Conservation (phyloP, 1,140 invertebrate genomes). For the Bombus affinis region DNA sequence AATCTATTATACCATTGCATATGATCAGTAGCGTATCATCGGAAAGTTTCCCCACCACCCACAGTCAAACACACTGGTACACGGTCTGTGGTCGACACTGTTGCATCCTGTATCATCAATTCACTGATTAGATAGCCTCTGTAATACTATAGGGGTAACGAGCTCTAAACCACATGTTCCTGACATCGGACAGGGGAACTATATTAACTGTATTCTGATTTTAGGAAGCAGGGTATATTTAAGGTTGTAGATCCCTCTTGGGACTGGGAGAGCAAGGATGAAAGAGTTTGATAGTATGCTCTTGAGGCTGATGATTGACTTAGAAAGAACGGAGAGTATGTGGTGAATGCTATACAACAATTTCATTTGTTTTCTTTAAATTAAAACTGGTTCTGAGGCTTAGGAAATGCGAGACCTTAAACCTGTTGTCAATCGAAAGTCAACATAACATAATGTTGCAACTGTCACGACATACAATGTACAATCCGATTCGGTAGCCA, state of each 20-base stretch:
- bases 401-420: not conserved
- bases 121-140: not conserved
- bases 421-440: not conserved
- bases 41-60: not conserved
- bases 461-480: slow-evolving; percentile 10
- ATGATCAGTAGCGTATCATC: not conserved
- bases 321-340: not conserved
- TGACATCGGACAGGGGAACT: too few relatives aligned
- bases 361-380: not conserved
- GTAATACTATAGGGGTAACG: not conserved
- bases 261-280: not conserved
- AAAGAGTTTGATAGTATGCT: not conserved
- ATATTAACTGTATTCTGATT: not conserved
- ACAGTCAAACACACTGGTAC: not conserved
- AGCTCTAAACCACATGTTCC: not conserved
- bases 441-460: slow-evolving; percentile 19
- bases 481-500: slow-evolving; percentile 13
- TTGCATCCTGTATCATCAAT: not conserved
- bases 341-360: not conserved
- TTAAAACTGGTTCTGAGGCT: not conserved
- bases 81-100: slow-evolving; percentile 2
- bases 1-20: not conserved
- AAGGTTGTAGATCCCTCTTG: not conserved
- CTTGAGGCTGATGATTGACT: not conserved
- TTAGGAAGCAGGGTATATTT: not conserved